Percentiles rank a stretch among this genome's conserved stretches.
These are phyloP conservation scores for Lithophane socia DNA, from an alignment of 2,888 invertebrate species.

Conservation along the genomic window DNA sequence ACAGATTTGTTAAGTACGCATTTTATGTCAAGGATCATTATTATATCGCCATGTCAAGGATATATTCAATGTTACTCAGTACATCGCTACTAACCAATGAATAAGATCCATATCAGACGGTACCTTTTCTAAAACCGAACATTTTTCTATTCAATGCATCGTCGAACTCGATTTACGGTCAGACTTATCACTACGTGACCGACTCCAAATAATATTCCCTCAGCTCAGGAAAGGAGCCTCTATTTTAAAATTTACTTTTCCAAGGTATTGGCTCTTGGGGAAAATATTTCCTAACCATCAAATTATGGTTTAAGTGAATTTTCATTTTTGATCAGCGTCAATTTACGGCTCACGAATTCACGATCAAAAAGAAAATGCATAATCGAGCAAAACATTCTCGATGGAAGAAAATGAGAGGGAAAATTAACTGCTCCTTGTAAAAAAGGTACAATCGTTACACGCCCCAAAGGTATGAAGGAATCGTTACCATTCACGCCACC, in stretches of 20 bases:
- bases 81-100: conserved; percentile 16
- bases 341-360: conserved; percentile 12
- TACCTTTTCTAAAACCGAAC: conserved; percentile 33
- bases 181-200: conserved; percentile 40
- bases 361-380: conserved; percentile 24
- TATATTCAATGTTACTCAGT: conserved; percentile 13
- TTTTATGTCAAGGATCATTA: conserved; percentile 54
- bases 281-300: conserved; percentile 19
- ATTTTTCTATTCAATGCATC: conserved; percentile 50
- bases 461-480: conserved; percentile 22
- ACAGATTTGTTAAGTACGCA: conserved; percentile 53
- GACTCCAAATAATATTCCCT: conserved; percentile 21
- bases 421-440: conserved; percentile 34
- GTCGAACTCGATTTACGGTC: conserved; percentile 50
- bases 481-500: conserved; percentile 29
- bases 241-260: conserved; percentile 32
- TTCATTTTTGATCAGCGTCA: conserved; percentile 29
- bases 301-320: conserved; percentile 32
- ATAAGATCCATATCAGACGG: conserved; percentile 14
- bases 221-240: conserved; percentile 12
- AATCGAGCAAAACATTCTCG: conserved; percentile 5
- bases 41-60: conserved; percentile 46
- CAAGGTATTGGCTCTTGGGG: conserved; percentile 2
- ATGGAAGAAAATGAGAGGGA: conserved; percentile 9
- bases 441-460: conserved; percentile 29